phyloP scores from a whole-genome alignment of 2,888 invertebrate genomes.

The Euproctis similis region DNA sequence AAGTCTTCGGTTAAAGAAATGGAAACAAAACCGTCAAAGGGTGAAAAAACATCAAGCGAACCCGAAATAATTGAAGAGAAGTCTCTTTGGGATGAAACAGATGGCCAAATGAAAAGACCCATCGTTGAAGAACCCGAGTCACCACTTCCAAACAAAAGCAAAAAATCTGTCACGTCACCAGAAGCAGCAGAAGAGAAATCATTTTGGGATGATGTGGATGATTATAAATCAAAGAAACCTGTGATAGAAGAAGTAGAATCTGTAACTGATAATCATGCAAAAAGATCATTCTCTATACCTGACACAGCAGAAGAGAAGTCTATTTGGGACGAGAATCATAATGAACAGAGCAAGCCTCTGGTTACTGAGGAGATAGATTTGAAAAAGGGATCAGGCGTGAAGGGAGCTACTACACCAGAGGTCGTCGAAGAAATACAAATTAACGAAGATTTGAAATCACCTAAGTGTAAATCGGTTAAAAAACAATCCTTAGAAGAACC shows the following conservation, averaged over 20 bases:
- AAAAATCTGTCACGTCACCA: slow-evolving; percentile 33
- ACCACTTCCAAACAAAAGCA: slow-evolving; percentile 21
- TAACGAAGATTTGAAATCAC: slow-evolving; percentile 47
- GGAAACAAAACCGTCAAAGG: slow-evolving; percentile 27
- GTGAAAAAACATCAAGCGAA: slow-evolving; percentile 40
- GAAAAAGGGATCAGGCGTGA: slow-evolving; percentile 44
- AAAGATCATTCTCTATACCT: slow-evolving; percentile 43
- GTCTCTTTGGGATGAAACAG: slow-evolving; percentile 47
- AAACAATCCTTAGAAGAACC: slow-evolving; percentile 61
- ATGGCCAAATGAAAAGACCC: slow-evolving; percentile 33
- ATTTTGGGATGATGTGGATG: slow-evolving; percentile 33
- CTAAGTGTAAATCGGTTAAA: slow-evolving; percentile 64
- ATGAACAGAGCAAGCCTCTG: slow-evolving; percentile 43
- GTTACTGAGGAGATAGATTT: slow-evolving; percentile 40
- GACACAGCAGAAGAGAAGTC: slow-evolving; percentile 49
- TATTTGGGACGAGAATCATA: slow-evolving; percentile 60
- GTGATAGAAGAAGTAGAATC: slow-evolving; percentile 35
- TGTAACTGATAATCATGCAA: slow-evolving; percentile 29
- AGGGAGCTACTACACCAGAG: slow-evolving; percentile 51
- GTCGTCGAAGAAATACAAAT: slow-evolving; percentile 48
- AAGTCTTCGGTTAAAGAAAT: slow-evolving; percentile 28
- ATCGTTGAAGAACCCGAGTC: slow-evolving; percentile 33
- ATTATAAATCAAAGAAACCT: slow-evolving; percentile 21
- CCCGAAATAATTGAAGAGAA: slow-evolving; percentile 44
- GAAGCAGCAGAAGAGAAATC: slow-evolving; percentile 35